phyloP scores from a whole-genome alignment of 2,113 vertebrate species.

The Eretmochelys imbricata region DNA sequence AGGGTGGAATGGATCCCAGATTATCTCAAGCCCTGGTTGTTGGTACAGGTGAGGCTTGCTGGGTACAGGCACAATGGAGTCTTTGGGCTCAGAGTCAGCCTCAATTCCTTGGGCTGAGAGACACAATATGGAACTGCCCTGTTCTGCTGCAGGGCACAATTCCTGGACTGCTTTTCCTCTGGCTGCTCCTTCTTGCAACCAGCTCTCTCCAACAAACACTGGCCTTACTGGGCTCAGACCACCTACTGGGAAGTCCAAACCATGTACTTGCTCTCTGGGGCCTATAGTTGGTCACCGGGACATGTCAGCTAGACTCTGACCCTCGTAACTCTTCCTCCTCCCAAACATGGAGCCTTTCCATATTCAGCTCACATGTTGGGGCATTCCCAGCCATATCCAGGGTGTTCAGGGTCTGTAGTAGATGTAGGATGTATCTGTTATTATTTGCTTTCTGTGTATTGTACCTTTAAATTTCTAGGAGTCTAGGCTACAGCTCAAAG shows the following conservation, averaged over 20 bases:
- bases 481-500: neutral
- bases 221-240: neutral
- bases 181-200: neutral
- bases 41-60: neutral
- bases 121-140: neutral
- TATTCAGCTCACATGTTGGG: too few species aligned
- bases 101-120: neutral
- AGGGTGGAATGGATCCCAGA: neutral
- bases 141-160: neutral
- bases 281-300: neutral
- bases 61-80: neutral
- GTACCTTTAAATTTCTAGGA: neutral
- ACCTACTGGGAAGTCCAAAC: neutral
- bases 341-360: neutral
- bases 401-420: neutral
- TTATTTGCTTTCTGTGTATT: neutral
- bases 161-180: neutral
- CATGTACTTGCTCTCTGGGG: neutral
- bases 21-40: neutral
- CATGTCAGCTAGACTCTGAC: neutral
- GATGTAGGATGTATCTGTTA: neutral
- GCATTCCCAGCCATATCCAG: neutral
- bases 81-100: neutral
- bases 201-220: neutral
- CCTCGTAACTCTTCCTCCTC: neutral